Evolutionary conservation across 2,113 vertebrate species (phyloP), one percentile per base, ranked within the genome.

Genomic region (Brachionichthys hirsutus): DNA sequence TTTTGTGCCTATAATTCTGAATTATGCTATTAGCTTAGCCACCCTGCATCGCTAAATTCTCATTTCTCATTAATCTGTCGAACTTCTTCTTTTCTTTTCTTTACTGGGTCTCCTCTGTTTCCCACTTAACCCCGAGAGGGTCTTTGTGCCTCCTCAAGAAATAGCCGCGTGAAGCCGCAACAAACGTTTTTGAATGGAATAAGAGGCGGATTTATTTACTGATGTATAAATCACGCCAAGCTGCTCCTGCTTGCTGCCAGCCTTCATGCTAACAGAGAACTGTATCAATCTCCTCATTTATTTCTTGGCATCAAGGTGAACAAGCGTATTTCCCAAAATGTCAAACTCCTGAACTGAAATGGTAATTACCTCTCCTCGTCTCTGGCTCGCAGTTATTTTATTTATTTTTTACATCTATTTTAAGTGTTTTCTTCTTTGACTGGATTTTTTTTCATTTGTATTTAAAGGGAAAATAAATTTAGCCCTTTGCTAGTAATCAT

Each of bases 381-480:
- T 1, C 38, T 41, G 15, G 12, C 36, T 45, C 45, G n/a, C 22
- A 9, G n/a, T n/a, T n/a, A n/a, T n/a, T n/a, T 35, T 9, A 35
- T 46, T 54, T 19, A 36, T 40, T 69, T 52, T 30, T 9, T 49
- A 19, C 14, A 40, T 54, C 42, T 17, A 51, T 65, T 73, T 48
- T 36, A 40, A 42, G 22, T 59, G 19, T 55, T 55, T 47, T 46
- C 18, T 34, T 54, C 30, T 58, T 35, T 57, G 17, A 14, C 52
- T 69, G 50, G 75, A 42, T 53, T 75, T 75, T 68, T 36, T 43
- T 65, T 6, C 34, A 12, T 38, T 38, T 38, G 9, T 47, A 52
- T 46, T 45, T 70, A 65, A 76, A 65, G 62, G 38, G 11, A 62
- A 61, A 57, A 61, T 13, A 53, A 62, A 66, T 69, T 53, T 45